Evolutionary conservation across 2,888 invertebrate genomes (phyloP).

Genomic region (Oxystoma pomonae): DNA sequence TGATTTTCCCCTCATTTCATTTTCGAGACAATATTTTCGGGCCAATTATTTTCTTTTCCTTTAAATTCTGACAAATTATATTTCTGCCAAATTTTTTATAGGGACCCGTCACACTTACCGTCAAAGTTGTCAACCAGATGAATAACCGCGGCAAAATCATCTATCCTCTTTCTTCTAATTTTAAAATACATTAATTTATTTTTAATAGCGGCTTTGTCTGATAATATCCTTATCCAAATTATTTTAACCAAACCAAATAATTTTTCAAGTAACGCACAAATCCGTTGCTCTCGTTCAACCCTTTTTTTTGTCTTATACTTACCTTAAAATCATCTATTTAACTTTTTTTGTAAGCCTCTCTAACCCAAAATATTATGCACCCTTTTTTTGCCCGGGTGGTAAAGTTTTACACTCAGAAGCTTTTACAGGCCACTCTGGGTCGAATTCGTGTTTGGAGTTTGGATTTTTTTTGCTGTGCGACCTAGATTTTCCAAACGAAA

Average conservation of each 20-base stretch:
- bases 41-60: too few species aligned
- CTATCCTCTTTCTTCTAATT: too few species aligned
- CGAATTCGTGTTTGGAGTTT: background rate
- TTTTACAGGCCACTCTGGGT: background rate
- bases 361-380: background rate
- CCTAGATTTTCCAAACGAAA: background rate
- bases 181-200: too few species aligned
- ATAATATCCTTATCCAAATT: too few species aligned
- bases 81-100: too few species aligned
- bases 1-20: too few species aligned
- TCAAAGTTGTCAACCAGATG: too few species aligned
- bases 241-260: background rate
- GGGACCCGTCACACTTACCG: too few species aligned
- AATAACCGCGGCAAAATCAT: too few species aligned
- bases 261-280: background rate
- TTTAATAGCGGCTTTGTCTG: too few species aligned
- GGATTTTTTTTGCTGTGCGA: background rate
- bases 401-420: background rate
- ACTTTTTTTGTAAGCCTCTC: background rate
- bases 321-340: background rate
- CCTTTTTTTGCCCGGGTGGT: background rate
- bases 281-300: background rate
- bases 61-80: too few species aligned
- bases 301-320: background rate
- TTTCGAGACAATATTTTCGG: too few species aligned